Conservation (phyloP, 2,888 invertebrate genomes). For the Linnaemya tessellans region DNA sequence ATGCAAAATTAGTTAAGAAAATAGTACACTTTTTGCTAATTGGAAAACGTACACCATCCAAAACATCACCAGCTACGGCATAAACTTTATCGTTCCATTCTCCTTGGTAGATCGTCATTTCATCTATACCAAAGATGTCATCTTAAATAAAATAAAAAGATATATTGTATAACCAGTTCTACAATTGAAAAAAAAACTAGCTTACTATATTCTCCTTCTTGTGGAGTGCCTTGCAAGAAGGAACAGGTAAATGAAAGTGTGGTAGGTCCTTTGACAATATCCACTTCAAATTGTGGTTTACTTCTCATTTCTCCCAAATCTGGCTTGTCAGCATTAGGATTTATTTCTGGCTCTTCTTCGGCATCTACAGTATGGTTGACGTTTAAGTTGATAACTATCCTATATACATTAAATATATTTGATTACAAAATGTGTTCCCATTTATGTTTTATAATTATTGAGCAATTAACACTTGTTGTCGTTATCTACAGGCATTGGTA, state of each 20-base stretch:
- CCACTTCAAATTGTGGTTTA: conserved; percentile 95
- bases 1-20: conserved; percentile 82
- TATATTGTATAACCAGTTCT: not conserved
- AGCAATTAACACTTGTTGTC: too few species aligned
- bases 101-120: conserved; percentile 94
- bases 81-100: conserved; percentile 94
- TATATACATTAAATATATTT: conserved; percentile 37
- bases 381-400: conserved; percentile 91
- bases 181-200: conserved; percentile 57
- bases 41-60: conserved; percentile 92
- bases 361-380: conserved; percentile 97
- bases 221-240: conserved; percentile 87
- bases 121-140: conserved; percentile 96
- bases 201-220: conserved; percentile 89
- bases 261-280: conserved; percentile 90
- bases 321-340: conserved; percentile 87
- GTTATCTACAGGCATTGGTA: too few species aligned
- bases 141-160: conserved; percentile 84
- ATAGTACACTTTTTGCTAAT: not conserved
- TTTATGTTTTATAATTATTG: too few species aligned
- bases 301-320: conserved; percentile 94
- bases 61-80: conserved; percentile 95
- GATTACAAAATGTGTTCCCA: too few species aligned
- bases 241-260: conserved; percentile 94
- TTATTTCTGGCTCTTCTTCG: conserved; percentile 88